Base-by-base conservation (phyloP, 2,797 vertebrate species). In the Oceanodroma leucorhoa region DNA sequence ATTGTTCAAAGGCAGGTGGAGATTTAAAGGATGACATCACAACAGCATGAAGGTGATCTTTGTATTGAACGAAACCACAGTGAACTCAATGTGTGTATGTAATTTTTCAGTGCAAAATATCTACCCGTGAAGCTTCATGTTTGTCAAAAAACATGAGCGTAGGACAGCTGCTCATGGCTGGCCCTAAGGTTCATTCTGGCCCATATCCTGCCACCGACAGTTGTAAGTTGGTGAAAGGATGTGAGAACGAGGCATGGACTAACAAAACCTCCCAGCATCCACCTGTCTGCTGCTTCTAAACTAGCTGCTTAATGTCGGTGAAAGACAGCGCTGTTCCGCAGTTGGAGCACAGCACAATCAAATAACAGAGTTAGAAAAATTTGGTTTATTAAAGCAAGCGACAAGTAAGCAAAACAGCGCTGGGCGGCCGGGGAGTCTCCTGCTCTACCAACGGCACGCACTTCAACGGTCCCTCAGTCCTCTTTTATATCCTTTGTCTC, bases 211-310 rank as follows among this genome's bases (percentile, higher is more conserved):
- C 50, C 54, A 57, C 62, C 1, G 3, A 6, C 8, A 40, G 27
- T 5, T 0, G 0, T 4, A 12, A 34, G 14, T 14, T 0, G 3
- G 17, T 36, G 27, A 32, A 48, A 41, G 22, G n/a, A 48, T 24
- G 18, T 3, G 26, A 45, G 62, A 76, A 16, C 30, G 41, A 87
- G 41, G 58, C 43, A 34, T 67, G 48, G 38, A 24, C 41, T 45
- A 30, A 26, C 12, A 40, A 66, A 62, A 11, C 36, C 16, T 7
- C 7, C 50, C 14, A 10, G n/a, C 1, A 0, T 34, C 27, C 7
- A 5, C 22, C 29, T 38, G 32, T 18, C 29, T 8, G 4, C 41
- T 38, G 54, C 34, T 53, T 41, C 64, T 54, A 30, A 61, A n/a
- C 12, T 2, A 4, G 26, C 36, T 43, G 40, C 30, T 7, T 38